These are phyloP conservation scores for Halictus rubicundus DNA, from an alignment of 1,140 invertebrate genomes.

Conservation along the genomic window DNA sequence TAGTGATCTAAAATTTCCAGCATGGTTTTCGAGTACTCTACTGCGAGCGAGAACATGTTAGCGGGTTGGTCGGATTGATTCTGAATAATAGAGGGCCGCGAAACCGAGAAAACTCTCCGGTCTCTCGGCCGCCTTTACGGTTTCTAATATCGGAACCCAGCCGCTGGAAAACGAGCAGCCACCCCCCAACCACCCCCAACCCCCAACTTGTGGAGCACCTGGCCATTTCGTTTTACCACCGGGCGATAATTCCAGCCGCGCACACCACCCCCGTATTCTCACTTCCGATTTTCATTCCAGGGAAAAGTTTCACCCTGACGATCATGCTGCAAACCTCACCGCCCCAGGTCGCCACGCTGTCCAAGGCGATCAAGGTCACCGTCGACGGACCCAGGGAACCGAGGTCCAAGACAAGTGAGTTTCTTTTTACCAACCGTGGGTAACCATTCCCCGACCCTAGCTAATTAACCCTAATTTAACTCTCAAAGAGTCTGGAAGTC, in stretches of 20 bases:
- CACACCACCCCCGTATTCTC: neutral
- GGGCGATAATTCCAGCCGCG: constrained; percentile 52
- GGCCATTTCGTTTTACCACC: constrained; percentile 47
- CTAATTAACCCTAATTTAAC: neutral
- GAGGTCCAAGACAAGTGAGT: constrained; percentile 94
- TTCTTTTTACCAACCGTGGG: constrained; percentile 53
- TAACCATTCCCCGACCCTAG: constrained; percentile 21
- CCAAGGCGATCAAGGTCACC: constrained; percentile 98
- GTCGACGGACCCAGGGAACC: constrained; percentile 98
- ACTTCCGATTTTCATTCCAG: constrained; percentile 81
- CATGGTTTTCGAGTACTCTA: too few relatives aligned
- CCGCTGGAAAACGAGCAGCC: constrained; percentile 38
- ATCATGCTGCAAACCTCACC: constrained; percentile 96
- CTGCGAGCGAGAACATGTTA: constrained; percentile 27
- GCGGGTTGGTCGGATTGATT: constrained; percentile 72
- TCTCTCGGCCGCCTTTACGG: constrained; percentile 66
- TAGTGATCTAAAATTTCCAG: neutral
- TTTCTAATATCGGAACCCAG: constrained; percentile 73
- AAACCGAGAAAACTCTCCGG: constrained; percentile 66
- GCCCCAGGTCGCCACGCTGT: constrained; percentile 95
- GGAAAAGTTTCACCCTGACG: constrained; percentile 97
- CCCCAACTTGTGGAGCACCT: neutral
- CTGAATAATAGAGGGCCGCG: constrained; percentile 73
- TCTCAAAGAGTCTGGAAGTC: too few relatives aligned
- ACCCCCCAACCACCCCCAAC: neutral